phyloP scores from a whole-genome alignment of 2,797 vertebrate species.

The Pangasius mekongensis region DNA sequence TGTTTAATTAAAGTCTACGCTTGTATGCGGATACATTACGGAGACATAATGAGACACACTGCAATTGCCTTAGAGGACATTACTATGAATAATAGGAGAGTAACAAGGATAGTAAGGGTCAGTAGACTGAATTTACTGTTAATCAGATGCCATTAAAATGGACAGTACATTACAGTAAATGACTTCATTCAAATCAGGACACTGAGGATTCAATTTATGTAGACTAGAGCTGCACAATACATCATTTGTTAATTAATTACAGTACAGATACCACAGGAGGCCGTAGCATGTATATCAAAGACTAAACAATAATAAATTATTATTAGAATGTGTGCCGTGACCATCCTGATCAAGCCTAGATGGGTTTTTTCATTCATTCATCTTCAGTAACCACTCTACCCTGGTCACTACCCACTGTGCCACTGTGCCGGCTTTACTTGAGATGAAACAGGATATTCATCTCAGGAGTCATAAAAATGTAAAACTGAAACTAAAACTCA shows the following conservation, averaged over 20 bases:
- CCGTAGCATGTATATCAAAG: background rate
- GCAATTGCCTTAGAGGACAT: background rate
- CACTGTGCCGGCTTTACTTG: background rate
- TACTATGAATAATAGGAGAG: background rate
- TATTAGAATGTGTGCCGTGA: background rate
- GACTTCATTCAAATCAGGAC: background rate
- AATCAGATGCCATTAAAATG: background rate
- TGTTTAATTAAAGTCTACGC: background rate
- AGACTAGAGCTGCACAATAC: background rate
- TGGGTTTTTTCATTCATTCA: background rate
- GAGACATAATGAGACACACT: background rate
- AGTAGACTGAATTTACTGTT: background rate
- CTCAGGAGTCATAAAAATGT: background rate
- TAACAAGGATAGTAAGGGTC: background rate
- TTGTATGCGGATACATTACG: background rate
- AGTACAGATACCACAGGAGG: background rate
- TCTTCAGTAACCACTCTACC: background rate
- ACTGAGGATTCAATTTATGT: background rate
- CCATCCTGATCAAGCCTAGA: background rate
- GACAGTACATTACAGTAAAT: background rate
- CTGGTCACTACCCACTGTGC: background rate
- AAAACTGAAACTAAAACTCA: no score
- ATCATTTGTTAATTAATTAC: background rate
- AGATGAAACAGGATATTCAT: background rate
- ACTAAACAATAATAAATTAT: background rate